phyloP scores from a whole-genome alignment of 2,113 vertebrate species.

The Pogona vitticeps region DNA sequence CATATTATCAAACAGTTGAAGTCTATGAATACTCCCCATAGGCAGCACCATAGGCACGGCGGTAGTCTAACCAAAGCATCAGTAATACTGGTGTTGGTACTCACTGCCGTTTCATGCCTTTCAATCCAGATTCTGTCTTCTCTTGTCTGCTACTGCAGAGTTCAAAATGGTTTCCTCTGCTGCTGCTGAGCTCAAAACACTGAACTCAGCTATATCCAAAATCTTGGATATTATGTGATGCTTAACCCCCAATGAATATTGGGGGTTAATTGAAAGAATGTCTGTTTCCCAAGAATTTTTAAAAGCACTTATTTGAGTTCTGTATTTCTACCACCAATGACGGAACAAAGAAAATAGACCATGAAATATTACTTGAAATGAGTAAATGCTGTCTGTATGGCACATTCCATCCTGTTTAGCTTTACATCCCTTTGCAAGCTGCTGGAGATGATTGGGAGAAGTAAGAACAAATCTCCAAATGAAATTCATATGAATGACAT shows the following conservation, averaged over 20 bases:
- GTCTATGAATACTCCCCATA: not conserved
- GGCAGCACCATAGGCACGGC: too few species aligned
- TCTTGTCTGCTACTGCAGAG: not conserved
- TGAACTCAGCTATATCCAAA: not conserved
- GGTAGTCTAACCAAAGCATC: not conserved
- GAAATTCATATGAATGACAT: not conserved
- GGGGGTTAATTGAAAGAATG: not conserved
- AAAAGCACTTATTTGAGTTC: not conserved
- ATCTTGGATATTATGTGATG: not conserved
- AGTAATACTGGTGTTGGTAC: not conserved
- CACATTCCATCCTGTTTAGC: constrained; percentile 1
- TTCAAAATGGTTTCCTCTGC: too few species aligned
- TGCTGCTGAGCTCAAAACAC: not conserved
- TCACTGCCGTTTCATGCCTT: not conserved
- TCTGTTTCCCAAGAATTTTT: not conserved
- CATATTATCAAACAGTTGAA: not conserved
- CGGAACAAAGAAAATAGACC: not conserved
- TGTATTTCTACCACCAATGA: not conserved
- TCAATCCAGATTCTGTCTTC: not conserved
- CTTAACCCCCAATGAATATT: not conserved
- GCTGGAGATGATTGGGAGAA: not conserved
- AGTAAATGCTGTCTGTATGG: not conserved
- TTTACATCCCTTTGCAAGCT: not conserved
- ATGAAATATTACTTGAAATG: not conserved
- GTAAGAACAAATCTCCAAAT: not conserved